Conservation (phyloP, 1,140 invertebrate genomes). For the Hyposmocoma kahamanoa region DNA sequence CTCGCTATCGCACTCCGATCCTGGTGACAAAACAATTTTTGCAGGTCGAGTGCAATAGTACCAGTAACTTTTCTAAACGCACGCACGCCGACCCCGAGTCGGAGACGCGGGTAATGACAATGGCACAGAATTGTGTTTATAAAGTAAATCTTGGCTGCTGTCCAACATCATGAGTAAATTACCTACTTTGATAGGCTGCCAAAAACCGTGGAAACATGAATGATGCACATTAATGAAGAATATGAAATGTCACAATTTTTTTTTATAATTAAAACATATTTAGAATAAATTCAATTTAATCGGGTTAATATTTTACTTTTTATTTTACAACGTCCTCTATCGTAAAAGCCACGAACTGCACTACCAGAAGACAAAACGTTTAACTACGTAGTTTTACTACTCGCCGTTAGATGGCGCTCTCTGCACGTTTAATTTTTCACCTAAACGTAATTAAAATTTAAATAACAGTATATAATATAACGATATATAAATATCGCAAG, state of each 20-base stretch:
- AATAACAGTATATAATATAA: no score
- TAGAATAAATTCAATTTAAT: constrained; percentile 4
- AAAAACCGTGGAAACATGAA: constrained; percentile 3
- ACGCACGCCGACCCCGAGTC: not conserved
- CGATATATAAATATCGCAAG: no score
- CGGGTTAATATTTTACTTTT: not conserved
- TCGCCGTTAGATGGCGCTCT: constrained; percentile 38
- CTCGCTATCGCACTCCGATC: constrained; percentile 70
- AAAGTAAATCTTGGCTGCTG: constrained; percentile 33
- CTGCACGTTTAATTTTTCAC: constrained; percentile 1
- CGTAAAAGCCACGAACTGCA: not conserved
- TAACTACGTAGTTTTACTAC: constrained; percentile 13
- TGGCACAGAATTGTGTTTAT: constrained; percentile 46
- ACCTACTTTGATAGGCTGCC: constrained; percentile 3
- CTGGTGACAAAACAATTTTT: constrained; percentile 28
- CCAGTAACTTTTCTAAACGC: not conserved
- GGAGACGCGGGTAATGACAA: constrained; percentile 49
- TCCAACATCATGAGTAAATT: constrained; percentile 30
- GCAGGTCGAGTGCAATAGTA: not conserved
- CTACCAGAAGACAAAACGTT: not conserved
- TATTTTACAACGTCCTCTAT: constrained; percentile 30
- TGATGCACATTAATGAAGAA: not conserved
- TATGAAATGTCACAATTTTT: not conserved
- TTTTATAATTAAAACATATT: not conserved
- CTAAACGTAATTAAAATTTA: no score